Percentiles rank a stretch among this genome's conserved stretches.
Conservation (phyloP, 2,113 vertebrate genomes). For the Laterallus jamaicensis region DNA sequence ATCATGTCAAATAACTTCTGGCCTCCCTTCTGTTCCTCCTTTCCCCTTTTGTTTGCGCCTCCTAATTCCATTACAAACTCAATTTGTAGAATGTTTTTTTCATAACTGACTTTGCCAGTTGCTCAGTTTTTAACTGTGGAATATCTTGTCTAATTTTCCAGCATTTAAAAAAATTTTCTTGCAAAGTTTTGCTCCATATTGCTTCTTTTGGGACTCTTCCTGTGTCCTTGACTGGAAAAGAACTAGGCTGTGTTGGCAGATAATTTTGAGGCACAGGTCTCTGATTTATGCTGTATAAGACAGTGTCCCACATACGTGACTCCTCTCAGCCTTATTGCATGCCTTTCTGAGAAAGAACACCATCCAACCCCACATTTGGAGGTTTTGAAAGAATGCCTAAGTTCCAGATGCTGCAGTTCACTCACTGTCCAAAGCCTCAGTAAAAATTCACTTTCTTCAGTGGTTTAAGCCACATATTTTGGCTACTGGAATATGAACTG, state of each 20-base stretch:
- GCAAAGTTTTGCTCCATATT: neutral
- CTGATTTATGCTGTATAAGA: neutral
- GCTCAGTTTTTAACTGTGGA: neutral
- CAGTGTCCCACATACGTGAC: neutral
- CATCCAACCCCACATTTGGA: neutral
- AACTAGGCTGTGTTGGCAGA: neutral
- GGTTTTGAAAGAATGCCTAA: neutral
- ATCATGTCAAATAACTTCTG: conserved; percentile 4
- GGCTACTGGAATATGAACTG: neutral
- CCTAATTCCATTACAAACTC: neutral
- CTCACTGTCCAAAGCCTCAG: neutral
- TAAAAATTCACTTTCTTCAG: neutral
- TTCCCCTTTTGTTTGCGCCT: neutral
- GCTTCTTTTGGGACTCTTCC: neutral
- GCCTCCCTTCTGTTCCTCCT: neutral
- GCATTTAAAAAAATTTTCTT: neutral
- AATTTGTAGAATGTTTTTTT: neutral
- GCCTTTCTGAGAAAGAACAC: neutral
- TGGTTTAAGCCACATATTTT: neutral
- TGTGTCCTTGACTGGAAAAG: neutral
- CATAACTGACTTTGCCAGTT: neutral
- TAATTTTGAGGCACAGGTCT: neutral
- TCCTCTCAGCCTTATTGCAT: neutral
- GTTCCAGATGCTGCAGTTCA: neutral
- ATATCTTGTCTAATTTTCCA: neutral